These are phyloP conservation scores for Promerops cafer DNA, from an alignment of 2,113 vertebrate species.

Conservation along the genomic window DNA sequence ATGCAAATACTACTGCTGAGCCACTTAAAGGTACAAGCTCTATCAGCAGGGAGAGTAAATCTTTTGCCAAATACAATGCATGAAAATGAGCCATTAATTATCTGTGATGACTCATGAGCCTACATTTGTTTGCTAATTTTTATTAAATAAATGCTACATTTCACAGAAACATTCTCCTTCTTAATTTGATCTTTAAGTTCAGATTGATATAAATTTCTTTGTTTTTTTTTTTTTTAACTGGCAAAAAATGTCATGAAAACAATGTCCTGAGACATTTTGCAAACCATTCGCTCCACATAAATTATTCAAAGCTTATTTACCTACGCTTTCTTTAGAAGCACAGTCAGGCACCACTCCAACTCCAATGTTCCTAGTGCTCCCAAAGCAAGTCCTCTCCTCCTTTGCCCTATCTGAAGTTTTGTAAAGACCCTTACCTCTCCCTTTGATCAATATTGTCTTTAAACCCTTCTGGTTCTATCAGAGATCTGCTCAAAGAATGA, in stretches of 20 bases:
- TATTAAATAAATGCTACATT: slow-evolving; percentile 13
- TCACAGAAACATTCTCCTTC: background rate
- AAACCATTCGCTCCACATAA: background rate
- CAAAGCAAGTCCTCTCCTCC: background rate
- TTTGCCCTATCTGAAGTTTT: background rate
- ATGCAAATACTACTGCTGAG: background rate
- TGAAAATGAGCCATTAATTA: background rate
- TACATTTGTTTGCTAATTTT: background rate
- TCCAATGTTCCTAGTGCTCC: rapidly evolving
- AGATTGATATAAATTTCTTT: background rate
- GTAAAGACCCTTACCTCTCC: background rate
- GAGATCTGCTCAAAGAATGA: background rate
- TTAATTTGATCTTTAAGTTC: background rate
- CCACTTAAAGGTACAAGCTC: background rate
- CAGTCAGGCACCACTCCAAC: background rate
- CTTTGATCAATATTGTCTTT: background rate
- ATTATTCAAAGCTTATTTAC: background rate
- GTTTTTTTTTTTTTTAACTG: background rate
- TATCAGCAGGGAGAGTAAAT: background rate
- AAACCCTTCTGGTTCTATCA: background rate
- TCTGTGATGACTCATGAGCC: background rate
- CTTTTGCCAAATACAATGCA: background rate
- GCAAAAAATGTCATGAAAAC: background rate
- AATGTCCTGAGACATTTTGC: background rate
- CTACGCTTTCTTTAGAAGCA: background rate